phyloP scores from a whole-genome alignment of 2,113 vertebrate genomes.

The Oryzias celebensis region DNA sequence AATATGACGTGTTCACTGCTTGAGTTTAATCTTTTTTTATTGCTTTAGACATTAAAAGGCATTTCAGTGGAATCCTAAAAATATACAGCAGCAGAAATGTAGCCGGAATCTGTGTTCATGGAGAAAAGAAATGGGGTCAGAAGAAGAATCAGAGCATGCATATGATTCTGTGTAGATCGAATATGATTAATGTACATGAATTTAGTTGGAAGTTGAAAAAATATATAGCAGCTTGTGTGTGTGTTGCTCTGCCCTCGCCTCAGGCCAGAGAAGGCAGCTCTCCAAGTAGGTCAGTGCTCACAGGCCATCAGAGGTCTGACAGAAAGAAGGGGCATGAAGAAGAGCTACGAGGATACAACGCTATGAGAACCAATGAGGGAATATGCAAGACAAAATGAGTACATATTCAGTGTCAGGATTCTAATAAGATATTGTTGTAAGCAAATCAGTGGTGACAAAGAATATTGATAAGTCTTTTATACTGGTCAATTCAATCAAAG shows the following conservation, averaged over 20 bases:
- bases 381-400: not conserved
- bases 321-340: not conserved
- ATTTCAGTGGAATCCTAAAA: too few relatives aligned
- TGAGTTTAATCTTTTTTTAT: too few relatives aligned
- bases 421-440: too few relatives aligned
- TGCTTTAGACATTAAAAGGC: too few relatives aligned
- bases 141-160: constrained; percentile 43
- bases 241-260: constrained; percentile 23
- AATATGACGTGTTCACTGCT: too few relatives aligned
- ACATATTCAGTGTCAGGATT: too few relatives aligned
- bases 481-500: too few relatives aligned
- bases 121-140: constrained; percentile 35
- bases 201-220: constrained; percentile 6
- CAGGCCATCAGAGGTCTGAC: constrained; percentile 40
- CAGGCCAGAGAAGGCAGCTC: constrained; percentile 37
- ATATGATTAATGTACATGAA: constrained; percentile 41
- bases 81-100: too few relatives aligned
- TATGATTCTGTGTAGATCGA: constrained; percentile 21
- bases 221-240: not conserved
- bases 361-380: not conserved
- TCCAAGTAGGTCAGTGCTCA: constrained; percentile 59
- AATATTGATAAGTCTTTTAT: too few relatives aligned
- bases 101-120: not conserved
- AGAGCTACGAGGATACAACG: constrained; percentile 12
- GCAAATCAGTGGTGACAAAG: too few relatives aligned